phyloP scores from a whole-genome alignment of 1,140 invertebrate species.

The Phymastichus coffea region DNA sequence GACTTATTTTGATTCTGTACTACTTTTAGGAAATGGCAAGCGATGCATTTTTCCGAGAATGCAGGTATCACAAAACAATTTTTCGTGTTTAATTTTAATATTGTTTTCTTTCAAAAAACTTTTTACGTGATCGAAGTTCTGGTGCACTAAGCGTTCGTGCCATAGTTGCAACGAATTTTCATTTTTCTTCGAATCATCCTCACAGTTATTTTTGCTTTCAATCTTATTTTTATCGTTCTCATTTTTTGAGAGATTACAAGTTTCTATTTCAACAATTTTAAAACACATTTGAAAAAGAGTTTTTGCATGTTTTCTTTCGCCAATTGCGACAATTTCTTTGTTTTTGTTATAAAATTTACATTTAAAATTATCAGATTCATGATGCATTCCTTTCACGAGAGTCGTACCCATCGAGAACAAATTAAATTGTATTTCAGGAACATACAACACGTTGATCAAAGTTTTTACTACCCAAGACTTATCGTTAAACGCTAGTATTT shows the following conservation, averaged over 20 bases:
- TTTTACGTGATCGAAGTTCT: constrained; percentile 48
- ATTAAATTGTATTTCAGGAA: constrained; percentile 47
- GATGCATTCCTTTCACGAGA: constrained; percentile 37
- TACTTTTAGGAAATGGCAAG: neutral
- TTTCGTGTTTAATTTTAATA: constrained; percentile 28
- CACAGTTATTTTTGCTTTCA: constrained; percentile 46
- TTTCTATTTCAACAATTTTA: constrained; percentile 20
- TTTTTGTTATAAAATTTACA: constrained; percentile 11
- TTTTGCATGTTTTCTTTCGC: constrained; percentile 19
- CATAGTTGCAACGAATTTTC: constrained; percentile 2
- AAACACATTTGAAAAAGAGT: neutral
- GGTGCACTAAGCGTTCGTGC: constrained; percentile 40
- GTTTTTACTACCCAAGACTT: constrained; percentile 28
- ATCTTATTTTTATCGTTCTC: neutral
- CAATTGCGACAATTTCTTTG: constrained; percentile 13
- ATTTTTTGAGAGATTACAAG: neutral
- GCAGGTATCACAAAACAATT: constrained; percentile 42
- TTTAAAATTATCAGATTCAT: neutral
- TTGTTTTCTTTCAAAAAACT: constrained; percentile 36
- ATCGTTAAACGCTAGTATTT: constrained; percentile 17
- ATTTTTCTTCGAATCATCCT: no score
- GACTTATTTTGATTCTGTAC: neutral
- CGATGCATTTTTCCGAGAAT: constrained; percentile 6
- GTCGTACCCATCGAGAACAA: constrained; percentile 46
- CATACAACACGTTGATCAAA: constrained; percentile 44